A percentile compares a stretch with the other conserved stretches of the same genome.
Conservation (phyloP, 2,113 vertebrate genomes). For the Rhinogobius similis region DNA sequence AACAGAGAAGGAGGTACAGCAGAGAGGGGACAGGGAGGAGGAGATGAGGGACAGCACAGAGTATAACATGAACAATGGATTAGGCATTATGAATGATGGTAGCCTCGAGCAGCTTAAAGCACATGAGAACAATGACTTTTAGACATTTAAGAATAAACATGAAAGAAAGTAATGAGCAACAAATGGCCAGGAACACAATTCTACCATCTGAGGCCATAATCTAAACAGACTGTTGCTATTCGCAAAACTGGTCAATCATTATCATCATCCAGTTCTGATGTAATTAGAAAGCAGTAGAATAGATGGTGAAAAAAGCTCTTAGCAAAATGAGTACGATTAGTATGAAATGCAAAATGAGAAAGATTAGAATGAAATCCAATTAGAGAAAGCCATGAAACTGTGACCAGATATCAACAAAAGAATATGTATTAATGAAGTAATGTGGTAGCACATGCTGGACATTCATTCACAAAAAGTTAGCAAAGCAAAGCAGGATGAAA, state of each 20-base stretch:
- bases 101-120: constrained; percentile 26
- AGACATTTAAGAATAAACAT: constrained; percentile 1
- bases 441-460: background rate
- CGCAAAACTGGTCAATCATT: background rate
- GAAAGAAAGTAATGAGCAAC: background rate
- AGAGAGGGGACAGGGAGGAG: constrained; percentile 13
- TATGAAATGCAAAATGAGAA: background rate
- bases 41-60: constrained; percentile 23
- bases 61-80: constrained; percentile 46
- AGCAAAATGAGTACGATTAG: constrained; percentile 7
- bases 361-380: background rate
- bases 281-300: background rate
- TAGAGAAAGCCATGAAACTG: background rate
- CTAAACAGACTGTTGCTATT: background rate
- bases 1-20: constrained; percentile 33
- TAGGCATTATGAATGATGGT: constrained; percentile 52
- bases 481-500: constrained; percentile 17
- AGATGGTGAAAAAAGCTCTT: background rate
- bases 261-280: background rate
- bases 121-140: constrained; percentile 15
- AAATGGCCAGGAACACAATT: background rate
- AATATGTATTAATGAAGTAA: background rate
- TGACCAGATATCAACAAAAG: background rate
- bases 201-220: background rate
- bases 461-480: constrained; percentile 3